Conservation (phyloP, 1,140 invertebrate species). For the Conopomorpha cramerella region DNA sequence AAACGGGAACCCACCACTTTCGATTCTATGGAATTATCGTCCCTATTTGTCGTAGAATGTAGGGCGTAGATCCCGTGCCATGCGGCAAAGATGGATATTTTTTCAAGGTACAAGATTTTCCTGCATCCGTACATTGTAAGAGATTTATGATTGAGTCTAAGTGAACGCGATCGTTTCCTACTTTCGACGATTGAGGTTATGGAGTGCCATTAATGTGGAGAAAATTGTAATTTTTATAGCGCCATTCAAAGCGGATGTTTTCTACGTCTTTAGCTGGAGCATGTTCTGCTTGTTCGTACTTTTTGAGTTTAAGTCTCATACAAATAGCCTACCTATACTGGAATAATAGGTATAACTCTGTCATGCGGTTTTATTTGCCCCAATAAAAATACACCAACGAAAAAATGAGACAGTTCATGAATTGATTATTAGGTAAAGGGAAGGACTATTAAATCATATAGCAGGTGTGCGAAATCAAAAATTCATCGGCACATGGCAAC, state of each 20-base stretch:
- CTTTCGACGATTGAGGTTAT: conserved; percentile 8
- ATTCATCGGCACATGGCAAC: no score
- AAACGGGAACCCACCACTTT: conserved; percentile 11
- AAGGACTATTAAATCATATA: no score
- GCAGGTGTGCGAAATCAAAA: no score
- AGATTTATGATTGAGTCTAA: conserved; percentile 36
- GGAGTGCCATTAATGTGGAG: conserved; percentile 9
- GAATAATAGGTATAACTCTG: no score
- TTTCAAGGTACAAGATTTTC: neutral
- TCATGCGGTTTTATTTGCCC: no score
- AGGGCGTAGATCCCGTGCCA: neutral
- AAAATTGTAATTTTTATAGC: conserved; percentile 6
- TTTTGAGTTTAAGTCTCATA: no score
- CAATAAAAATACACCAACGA: no score
- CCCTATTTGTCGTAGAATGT: neutral
- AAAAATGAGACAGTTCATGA: no score
- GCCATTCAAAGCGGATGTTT: neutral
- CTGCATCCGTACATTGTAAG: conserved; percentile 1
- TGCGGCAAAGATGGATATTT: neutral
- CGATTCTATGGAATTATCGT: neutral
- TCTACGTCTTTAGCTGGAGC: conserved; percentile 5
- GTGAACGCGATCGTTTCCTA: conserved; percentile 33
- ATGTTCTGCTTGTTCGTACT: no score
- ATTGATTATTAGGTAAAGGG: no score
- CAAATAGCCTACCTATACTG: no score